Evolutionary conservation across 2,888 invertebrate genomes (phyloP), one percentile per base, ranked within the genome.

Genomic region (Pinctada fucata): DNA sequence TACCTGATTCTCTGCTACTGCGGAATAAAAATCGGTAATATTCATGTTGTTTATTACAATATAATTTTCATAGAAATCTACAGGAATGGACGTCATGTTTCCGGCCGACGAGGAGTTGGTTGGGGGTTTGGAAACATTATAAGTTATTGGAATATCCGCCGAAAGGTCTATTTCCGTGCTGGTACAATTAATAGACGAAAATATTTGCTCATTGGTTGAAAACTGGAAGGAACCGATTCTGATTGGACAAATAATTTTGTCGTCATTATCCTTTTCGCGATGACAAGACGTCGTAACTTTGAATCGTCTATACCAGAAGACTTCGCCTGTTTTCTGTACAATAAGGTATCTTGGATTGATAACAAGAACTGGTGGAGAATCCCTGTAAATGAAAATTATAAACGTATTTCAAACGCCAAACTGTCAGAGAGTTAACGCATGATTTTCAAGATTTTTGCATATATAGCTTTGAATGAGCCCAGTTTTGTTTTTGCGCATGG

Each of bases 271-370:
- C 6, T 6, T 58, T 6, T 6, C 58, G 58, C 8, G 58, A 10
- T 13, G 8, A 58, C 74, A 74, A 2, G 65, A 16, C 4, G 74
- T 74, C n/a, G n/a, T 16, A 31, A 74, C 49, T 50, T 74, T 74
- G 31, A 63, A 13, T 31, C 74, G 74, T 50, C 63, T 65, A 63
- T 67, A 65, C 74, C 74, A 74, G 6, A 49, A 49, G 0, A 74
- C 66, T 3, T n/a, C 49, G 2, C 74, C 74, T 3, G 64, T 74
- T 16, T 47, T 49, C 66, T 74, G 48, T 0, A 74, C 66, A 5
- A 65, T 66, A 45, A 74, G 51, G 51, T 51, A 74, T 49, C 74
- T 47, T 13, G 74, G 74, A 50, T 66, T 50, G 5, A 74, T 65
- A 2, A 74, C 51, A n/a, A 66, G 5, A 63, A 63, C 51, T 50